These are phyloP conservation scores for Agriopis aurantiaria DNA, from an alignment of 2,888 invertebrate species.

Conservation along the genomic window DNA sequence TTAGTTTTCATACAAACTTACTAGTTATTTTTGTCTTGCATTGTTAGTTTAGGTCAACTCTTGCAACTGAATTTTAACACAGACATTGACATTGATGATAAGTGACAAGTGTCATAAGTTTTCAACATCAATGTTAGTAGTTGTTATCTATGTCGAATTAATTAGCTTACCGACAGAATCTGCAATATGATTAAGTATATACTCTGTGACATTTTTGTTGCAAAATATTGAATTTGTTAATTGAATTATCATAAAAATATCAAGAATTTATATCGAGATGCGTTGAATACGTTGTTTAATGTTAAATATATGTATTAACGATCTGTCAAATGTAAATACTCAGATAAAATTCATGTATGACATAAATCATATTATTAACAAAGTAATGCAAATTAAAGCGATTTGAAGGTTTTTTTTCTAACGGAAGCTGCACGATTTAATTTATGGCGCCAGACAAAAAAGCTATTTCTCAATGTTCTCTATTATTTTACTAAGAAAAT, in stretches of 20 bases:
- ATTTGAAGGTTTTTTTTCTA: conserved; percentile 12
- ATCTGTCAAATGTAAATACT: conserved; percentile 21
- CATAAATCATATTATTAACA: conserved; percentile 21
- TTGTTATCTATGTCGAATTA: not conserved
- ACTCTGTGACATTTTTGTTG: not conserved
- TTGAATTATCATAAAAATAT: conserved; percentile 20
- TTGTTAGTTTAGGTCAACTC: too few relatives aligned
- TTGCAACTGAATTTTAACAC: too few relatives aligned
- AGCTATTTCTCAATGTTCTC: conserved; percentile 13
- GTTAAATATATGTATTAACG: conserved; percentile 7
- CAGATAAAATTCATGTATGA: conserved; percentile 21
- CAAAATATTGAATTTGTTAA: conserved; percentile 12
- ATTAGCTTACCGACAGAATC: not conserved
- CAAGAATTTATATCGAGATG: conserved; percentile 14
- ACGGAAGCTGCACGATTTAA: conserved; percentile 22
- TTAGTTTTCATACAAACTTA: too few relatives aligned
- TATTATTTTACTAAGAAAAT: not conserved
- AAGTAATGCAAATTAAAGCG: conserved; percentile 9
- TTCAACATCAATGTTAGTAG: not conserved
- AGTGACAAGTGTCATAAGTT: not conserved
- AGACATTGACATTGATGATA: not conserved
- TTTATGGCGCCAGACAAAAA: conserved; percentile 39
- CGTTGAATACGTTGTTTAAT: conserved; percentile 14
- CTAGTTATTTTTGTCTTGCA: too few relatives aligned
- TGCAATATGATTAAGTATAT: conserved; percentile 2